These are phyloP conservation scores for Ameiurus melas DNA, from an alignment of 2,113 vertebrate species.

Conservation along the genomic window DNA sequence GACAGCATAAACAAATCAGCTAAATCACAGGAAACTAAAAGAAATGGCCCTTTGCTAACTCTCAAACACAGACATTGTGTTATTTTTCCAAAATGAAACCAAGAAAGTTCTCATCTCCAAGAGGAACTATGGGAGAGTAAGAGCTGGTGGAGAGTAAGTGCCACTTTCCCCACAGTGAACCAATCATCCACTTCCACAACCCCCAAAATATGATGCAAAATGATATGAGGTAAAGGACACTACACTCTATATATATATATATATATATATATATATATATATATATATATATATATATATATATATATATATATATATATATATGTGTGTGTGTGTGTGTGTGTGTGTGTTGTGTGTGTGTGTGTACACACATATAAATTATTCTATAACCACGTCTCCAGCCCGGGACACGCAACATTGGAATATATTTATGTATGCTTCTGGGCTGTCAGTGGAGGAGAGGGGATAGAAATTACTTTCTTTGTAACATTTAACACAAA, in stretches of 20 bases:
- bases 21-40: background rate
- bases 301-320: background rate
- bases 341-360: too few relatives aligned
- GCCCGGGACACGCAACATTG: background rate
- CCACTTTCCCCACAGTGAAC: background rate
- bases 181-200: background rate
- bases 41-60: background rate
- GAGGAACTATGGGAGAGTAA: background rate
- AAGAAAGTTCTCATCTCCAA: background rate
- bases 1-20: background rate
- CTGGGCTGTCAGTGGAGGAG: background rate
- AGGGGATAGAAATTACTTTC: background rate
- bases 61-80: background rate
- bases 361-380: too few relatives aligned
- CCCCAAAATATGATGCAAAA: background rate
- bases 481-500: background rate
- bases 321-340: too few relatives aligned
- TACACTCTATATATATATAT: too few relatives aligned
- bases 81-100: background rate
- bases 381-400: background rate
- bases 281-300: background rate
- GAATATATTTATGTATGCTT: background rate
- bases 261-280: too few relatives aligned
- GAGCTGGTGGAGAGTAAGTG: background rate
- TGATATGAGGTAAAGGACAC: background rate